Percentiles rank a stretch among this genome's conserved stretches.
phyloP scores from a whole-genome alignment of 2,888 invertebrate genomes.

The Spialia ferax region DNA sequence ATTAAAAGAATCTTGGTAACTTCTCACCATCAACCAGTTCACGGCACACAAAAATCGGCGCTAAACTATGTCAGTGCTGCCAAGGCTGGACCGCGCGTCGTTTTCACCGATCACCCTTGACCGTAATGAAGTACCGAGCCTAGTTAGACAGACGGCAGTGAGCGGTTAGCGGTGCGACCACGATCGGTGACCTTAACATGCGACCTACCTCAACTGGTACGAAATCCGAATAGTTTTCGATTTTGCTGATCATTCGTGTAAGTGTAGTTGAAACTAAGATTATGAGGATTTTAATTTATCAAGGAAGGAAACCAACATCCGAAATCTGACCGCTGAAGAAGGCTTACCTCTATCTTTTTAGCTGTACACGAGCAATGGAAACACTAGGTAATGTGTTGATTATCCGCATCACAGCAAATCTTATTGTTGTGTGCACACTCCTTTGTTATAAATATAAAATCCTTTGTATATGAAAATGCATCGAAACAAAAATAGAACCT shows the following conservation, averaged over 20 bases:
- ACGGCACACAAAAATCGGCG: neutral
- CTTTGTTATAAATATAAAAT: too few relatives aligned
- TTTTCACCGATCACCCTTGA: conserved; percentile 37
- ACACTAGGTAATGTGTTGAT: too few relatives aligned
- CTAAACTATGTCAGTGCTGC: conserved; percentile 32
- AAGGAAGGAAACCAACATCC: too few relatives aligned
- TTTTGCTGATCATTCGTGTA: neutral
- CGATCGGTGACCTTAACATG: conserved; percentile 19
- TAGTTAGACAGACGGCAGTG: conserved; percentile 7
- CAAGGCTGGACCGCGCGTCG: conserved; percentile 33
- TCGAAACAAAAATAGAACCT: too few relatives aligned
- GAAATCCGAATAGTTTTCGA: neutral
- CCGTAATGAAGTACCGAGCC: conserved; percentile 33
- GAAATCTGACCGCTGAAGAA: too few relatives aligned
- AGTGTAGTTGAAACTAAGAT: too few relatives aligned
- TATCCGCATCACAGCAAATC: too few relatives aligned
- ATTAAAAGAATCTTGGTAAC: neutral
- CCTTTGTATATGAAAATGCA: too few relatives aligned
- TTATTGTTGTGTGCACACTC: too few relatives aligned
- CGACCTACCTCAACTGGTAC: conserved; percentile 14
- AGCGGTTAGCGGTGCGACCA: conserved; percentile 16
- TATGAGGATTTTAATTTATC: too few relatives aligned
- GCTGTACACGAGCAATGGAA: too few relatives aligned
- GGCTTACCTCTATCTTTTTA: too few relatives aligned
- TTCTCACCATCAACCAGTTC: neutral